These are phyloP conservation scores for Dunckerocampus dactyliophorus DNA, from an alignment of 2,113 vertebrate genomes.

Conservation along the genomic window DNA sequence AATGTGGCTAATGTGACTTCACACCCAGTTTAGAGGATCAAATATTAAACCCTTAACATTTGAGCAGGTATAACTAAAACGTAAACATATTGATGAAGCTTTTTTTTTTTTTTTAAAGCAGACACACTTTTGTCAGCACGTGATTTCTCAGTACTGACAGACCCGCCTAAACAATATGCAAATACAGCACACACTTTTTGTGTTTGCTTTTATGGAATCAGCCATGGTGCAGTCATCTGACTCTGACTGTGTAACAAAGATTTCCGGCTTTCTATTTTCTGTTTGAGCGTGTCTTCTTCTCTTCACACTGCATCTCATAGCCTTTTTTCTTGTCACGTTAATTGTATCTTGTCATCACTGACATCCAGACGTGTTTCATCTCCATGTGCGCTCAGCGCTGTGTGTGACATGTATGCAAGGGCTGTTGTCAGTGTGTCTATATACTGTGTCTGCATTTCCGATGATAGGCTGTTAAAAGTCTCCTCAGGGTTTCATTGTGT, in stretches of 20 bases:
- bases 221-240: background rate
- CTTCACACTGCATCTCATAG: slow-evolving; percentile 17
- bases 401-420: slow-evolving; percentile 5
- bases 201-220: background rate
- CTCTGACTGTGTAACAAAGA: background rate
- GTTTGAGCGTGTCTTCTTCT: no score
- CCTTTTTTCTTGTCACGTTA: slow-evolving; percentile 19
- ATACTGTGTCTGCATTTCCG: slow-evolving; percentile 2
- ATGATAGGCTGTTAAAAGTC: slow-evolving; percentile 31
- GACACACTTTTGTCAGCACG: background rate
- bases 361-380: slow-evolving; percentile 26
- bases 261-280: background rate
- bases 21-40: no score
- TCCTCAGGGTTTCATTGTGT: slow-evolving; percentile 39
- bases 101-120: no score
- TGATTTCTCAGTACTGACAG: background rate
- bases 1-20: no score
- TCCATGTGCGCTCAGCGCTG: slow-evolving; percentile 29
- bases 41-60: no score
- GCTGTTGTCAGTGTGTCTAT: slow-evolving; percentile 19
- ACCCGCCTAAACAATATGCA: background rate
- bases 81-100: no score
- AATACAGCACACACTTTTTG: background rate
- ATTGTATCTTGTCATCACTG: slow-evolving; percentile 46
- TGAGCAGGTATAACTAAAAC: no score